Conservation (phyloP, 1,140 invertebrate genomes). For the Trichoplusia ni region DNA sequence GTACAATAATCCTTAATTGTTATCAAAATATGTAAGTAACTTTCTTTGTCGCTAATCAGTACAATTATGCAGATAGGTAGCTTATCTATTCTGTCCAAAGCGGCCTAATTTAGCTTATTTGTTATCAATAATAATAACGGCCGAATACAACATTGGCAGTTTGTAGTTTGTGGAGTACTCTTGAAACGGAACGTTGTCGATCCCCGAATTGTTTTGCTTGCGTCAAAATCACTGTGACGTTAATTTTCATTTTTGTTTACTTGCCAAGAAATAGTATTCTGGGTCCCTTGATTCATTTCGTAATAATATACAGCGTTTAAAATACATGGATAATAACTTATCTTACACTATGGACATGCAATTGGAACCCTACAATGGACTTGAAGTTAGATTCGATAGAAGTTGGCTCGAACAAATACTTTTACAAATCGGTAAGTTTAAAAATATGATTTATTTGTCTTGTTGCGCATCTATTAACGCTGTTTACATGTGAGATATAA, state of each 20-base stretch:
- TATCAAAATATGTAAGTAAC: too few relatives aligned
- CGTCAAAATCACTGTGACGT: background rate
- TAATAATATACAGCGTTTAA: background rate
- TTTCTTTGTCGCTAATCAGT: too few relatives aligned
- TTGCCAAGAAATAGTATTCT: conserved; percentile 27
- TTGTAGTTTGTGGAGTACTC: background rate
- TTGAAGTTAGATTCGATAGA: conserved; percentile 43
- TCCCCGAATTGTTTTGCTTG: background rate
- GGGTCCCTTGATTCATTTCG: conserved; percentile 15
- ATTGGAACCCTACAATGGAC: conserved; percentile 34
- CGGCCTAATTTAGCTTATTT: too few relatives aligned
- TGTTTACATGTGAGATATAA: too few relatives aligned
- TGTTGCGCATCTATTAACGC: background rate
- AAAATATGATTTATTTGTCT: background rate
- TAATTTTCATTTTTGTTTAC: conserved; percentile 21
- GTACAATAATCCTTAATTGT: too few relatives aligned
- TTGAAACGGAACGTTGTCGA: background rate
- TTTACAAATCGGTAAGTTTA: conserved; percentile 53
- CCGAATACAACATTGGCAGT: too few relatives aligned
- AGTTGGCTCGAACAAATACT: conserved; percentile 54
- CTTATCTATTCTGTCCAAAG: too few relatives aligned
- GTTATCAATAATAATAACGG: too few relatives aligned
- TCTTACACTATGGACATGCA: conserved; percentile 38
- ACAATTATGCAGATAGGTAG: too few relatives aligned
- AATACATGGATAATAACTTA: background rate